phyloP scores from a whole-genome alignment of 2,888 invertebrate species.

The Vanessa cardui region DNA sequence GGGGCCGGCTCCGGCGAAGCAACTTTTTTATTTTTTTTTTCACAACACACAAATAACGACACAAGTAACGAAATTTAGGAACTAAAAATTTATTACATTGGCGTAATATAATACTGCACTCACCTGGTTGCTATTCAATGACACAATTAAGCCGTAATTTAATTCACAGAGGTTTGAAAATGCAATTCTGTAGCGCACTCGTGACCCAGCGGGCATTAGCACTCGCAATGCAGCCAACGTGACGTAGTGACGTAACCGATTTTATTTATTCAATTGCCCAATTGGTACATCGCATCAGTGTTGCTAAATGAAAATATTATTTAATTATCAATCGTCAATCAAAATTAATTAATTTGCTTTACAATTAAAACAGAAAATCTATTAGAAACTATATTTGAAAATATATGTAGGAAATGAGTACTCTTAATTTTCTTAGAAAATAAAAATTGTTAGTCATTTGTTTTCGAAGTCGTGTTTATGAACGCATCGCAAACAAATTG shows the following conservation, averaged over 20 bases:
- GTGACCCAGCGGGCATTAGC: conserved; percentile 77
- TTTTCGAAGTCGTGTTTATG: neutral
- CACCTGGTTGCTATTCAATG: conserved; percentile 48
- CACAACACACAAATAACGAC: conserved; percentile 29
- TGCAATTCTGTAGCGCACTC: conserved; percentile 61
- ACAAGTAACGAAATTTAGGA: conserved; percentile 19
- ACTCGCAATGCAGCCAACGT: conserved; percentile 68
- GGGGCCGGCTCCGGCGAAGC: conserved; percentile 53
- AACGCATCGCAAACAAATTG: conserved; percentile 1
- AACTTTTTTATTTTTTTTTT: conserved; percentile 46
- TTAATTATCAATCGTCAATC: neutral
- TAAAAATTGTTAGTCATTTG: too few species aligned
- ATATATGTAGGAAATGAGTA: too few species aligned
- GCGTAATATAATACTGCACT: conserved; percentile 44
- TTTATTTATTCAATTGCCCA: conserved; percentile 23
- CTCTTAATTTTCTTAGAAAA: too few species aligned
- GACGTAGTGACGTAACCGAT: conserved; percentile 41
- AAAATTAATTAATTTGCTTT: neutral
- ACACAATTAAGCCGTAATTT: conserved; percentile 51
- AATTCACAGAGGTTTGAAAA: conserved; percentile 54
- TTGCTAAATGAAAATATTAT: conserved; percentile 11
- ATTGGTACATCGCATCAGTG: conserved; percentile 27
- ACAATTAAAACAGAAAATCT: too few species aligned
- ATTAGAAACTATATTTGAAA: too few species aligned
- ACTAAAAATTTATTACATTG: conserved; percentile 26